Percentiles rank a stretch among this genome's conserved stretches.
phyloP scores from a whole-genome alignment of 2,797 vertebrate species.

The Danio aesculapii region DNA sequence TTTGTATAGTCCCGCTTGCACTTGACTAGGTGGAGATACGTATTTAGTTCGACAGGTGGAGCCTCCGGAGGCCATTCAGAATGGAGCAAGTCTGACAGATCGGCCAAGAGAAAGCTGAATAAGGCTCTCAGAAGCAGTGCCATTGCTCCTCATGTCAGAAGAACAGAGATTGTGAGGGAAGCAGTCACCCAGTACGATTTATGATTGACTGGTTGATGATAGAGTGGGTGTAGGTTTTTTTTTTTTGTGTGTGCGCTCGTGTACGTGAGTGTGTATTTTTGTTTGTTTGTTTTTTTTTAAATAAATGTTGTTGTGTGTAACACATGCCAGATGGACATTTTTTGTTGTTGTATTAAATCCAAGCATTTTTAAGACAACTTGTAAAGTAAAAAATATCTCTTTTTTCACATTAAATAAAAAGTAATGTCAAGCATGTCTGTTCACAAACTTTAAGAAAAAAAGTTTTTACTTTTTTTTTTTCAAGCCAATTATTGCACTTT shows the following conservation, averaged over 20 bases:
- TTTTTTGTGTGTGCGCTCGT: not conserved
- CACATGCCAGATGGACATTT: not conserved
- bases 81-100: slow-evolving; percentile 73
- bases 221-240: not conserved
- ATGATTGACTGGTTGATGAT: slow-evolving; percentile 17
- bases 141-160: slow-evolving; percentile 40
- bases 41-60: slow-evolving; percentile 65
- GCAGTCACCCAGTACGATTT: not conserved
- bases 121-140: slow-evolving; percentile 22
- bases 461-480: not conserved
- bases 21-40: slow-evolving; percentile 68
- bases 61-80: slow-evolving; percentile 60
- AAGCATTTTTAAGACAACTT: not conserved
- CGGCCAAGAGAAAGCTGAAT: slow-evolving; percentile 58
- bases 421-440: too few relatives aligned
- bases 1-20: slow-evolving; percentile 71
- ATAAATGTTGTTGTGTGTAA: not conserved
- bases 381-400: not conserved
- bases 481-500: not conserved
- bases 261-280: too few relatives aligned
- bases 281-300: too few relatives aligned
- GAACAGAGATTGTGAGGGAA: slow-evolving; percentile 13
- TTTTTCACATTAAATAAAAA: not conserved
- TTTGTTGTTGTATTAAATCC: not conserved
- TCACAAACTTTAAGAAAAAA: not conserved